phyloP scores from a whole-genome alignment of 2,888 invertebrate genomes.

The Masnerella sp. region DNA sequence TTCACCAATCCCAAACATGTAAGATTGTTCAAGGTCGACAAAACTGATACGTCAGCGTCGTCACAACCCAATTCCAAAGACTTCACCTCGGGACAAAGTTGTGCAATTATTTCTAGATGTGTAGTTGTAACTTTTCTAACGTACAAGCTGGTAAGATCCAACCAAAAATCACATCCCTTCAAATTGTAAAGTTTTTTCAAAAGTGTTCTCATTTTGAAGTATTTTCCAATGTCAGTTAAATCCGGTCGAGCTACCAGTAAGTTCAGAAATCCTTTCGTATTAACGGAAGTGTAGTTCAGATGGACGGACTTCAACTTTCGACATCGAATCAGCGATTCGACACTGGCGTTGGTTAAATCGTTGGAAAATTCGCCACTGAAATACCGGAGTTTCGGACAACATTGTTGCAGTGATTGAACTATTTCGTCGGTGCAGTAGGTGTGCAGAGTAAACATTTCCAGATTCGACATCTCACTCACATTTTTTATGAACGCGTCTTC shows the following conservation, averaged over 20 bases:
- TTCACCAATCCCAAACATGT: not conserved
- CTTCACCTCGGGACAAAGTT: not conserved
- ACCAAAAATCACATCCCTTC: not conserved
- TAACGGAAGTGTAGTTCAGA: not conserved
- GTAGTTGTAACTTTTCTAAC: not conserved
- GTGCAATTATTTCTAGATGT: not conserved
- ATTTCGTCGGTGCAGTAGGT: not conserved
- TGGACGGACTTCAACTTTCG: not conserved
- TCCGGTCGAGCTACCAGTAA: not conserved
- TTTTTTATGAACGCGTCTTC: too few relatives aligned
- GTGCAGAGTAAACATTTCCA: not conserved
- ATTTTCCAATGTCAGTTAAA: not conserved
- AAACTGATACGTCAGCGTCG: not conserved
- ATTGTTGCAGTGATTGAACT: not conserved
- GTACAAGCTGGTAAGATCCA: not conserved
- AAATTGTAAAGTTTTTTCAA: not conserved
- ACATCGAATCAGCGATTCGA: not conserved
- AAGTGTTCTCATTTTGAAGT: not conserved
- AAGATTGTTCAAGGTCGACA: not conserved
- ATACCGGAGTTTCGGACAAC: not conserved
- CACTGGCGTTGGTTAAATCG: not conserved
- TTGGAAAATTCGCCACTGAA: not conserved
- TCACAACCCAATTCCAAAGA: not conserved
- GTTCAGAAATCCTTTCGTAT: not conserved
- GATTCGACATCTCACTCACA: not conserved